Evolutionary conservation across 2,888 invertebrate genomes (phyloP).

Genomic region (Apoderus coryli): DNA sequence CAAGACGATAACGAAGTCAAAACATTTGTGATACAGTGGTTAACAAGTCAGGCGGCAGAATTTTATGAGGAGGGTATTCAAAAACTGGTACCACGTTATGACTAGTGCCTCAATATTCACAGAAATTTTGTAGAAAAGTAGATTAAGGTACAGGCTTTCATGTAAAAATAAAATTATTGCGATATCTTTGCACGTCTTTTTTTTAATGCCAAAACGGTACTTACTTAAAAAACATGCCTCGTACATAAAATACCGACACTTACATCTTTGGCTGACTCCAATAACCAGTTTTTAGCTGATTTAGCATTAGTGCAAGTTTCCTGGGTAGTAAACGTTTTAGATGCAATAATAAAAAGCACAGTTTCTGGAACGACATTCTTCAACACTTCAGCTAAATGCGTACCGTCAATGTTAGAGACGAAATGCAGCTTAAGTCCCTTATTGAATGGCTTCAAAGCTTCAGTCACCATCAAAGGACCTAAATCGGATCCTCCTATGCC

Average conservation of each 20-base stretch:
- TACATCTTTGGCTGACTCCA: conserved; percentile 74
- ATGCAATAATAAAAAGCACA: conserved; percentile 94
- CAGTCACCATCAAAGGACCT: conserved; percentile 98
- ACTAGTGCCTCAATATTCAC: no score
- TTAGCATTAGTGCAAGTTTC: conserved; percentile 99
- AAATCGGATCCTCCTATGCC: conserved; percentile 99
- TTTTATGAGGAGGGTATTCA: no score
- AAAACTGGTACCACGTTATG: no score
- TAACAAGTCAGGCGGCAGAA: no score
- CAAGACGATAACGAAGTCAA: no score
- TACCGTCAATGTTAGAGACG: conserved; percentile 98
- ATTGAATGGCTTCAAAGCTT: conserved; percentile 85
- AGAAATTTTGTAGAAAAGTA: no score
- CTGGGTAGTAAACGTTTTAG: conserved; percentile 98
- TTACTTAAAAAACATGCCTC: no score
- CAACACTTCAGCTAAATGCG: conserved; percentile 88
- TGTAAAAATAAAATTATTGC: no score
- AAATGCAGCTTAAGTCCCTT: conserved; percentile 83
- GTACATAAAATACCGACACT: conserved; percentile 31
- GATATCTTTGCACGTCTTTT: no score
- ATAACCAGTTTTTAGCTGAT: conserved; percentile 94
- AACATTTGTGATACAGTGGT: no score
- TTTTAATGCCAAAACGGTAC: no score
- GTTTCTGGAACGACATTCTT: conserved; percentile 86
- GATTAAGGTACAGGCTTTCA: no score